Conservation (phyloP, 2,797 vertebrate genomes). For the Poeciliopsis turneri region DNA sequence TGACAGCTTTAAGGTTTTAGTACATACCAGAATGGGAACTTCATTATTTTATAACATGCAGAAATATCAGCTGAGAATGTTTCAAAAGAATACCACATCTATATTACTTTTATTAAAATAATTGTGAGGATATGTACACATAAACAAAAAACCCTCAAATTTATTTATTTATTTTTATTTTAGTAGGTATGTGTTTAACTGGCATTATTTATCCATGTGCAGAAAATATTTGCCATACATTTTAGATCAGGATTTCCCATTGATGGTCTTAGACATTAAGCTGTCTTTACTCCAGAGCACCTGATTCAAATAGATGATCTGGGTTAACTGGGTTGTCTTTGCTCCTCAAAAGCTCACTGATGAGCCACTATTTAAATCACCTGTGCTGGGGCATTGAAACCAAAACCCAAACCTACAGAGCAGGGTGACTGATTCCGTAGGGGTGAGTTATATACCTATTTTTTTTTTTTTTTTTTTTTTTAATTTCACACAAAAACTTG, state of each 20-base stretch:
- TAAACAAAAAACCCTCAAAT: background rate
- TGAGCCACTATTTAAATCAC: constrained; percentile 2
- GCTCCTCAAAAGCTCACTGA: background rate
- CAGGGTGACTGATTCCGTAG: background rate
- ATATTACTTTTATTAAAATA: background rate
- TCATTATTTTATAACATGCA: background rate
- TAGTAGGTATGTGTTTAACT: background rate
- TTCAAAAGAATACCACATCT: background rate
- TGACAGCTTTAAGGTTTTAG: background rate
- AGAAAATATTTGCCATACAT: background rate
- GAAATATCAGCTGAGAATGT: background rate
- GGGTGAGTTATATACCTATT: background rate
- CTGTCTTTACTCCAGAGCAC: background rate
- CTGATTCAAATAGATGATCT: background rate
- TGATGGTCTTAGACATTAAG: background rate
- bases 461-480: background rate
- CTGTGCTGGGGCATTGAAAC: background rate
- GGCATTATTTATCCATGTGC: background rate
- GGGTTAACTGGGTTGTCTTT: background rate
- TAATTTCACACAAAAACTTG: background rate
- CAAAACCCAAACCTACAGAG: background rate
- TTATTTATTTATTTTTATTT: background rate
- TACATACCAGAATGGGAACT: constrained; percentile 7
- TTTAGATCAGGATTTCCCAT: background rate
- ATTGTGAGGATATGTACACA: background rate